Conservation (phyloP, 2,113 vertebrate genomes). For the Trachemys scripta region DNA sequence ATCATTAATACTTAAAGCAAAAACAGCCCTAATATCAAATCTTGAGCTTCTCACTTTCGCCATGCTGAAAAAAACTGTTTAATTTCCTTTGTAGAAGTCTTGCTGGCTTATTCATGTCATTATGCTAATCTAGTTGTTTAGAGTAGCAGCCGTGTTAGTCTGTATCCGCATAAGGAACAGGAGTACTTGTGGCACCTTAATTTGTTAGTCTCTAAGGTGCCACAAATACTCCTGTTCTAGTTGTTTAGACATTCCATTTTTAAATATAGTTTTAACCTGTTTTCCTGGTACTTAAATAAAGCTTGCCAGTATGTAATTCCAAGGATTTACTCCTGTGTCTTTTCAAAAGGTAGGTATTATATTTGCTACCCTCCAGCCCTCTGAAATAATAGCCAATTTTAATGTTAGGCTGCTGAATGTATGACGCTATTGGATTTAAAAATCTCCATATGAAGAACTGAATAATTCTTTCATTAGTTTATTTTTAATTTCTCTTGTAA, state of each 20-base stretch:
- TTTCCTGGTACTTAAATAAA: background rate
- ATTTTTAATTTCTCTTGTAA: background rate
- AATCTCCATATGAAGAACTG: background rate
- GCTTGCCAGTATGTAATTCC: background rate
- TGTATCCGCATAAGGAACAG: no score
- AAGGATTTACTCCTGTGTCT: background rate
- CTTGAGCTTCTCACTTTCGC: background rate
- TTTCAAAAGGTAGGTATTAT: background rate
- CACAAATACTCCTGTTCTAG: background rate
- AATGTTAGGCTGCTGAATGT: background rate
- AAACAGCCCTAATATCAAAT: background rate
- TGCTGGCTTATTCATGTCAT: background rate
- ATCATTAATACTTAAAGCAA: background rate
- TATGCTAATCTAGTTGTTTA: background rate
- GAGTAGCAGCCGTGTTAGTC: background rate
- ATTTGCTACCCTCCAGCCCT: background rate
- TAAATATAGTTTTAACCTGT: background rate
- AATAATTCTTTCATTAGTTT: background rate
- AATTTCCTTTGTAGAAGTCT: background rate
- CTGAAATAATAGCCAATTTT: background rate
- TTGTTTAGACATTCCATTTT: background rate
- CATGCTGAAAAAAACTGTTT: no score
- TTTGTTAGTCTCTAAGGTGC: no score
- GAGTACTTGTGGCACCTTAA: no score
- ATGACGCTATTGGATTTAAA: background rate